Evolutionary conservation across 2,797 vertebrate genomes (phyloP).

Genomic region (Melanotaenia maccullochi): DNA sequence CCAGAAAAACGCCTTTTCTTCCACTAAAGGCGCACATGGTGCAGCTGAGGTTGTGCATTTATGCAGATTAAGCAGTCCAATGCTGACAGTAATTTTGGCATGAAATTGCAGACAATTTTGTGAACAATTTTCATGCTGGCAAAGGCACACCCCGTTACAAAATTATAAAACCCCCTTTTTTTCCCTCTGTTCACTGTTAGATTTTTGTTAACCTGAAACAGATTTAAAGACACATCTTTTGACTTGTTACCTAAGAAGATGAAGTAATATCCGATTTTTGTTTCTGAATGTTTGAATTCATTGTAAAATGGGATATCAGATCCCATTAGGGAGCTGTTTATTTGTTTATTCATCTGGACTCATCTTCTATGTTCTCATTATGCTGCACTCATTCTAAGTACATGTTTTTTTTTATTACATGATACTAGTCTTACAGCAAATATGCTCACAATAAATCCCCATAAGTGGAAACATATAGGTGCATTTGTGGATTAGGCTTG

Average conservation of each 20-base stretch:
- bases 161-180: slow-evolving; percentile 15
- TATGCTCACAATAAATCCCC: neutral
- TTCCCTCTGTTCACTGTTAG: neutral
- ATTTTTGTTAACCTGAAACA: neutral
- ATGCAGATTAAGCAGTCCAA: slow-evolving; percentile 48
- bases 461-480: neutral
- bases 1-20: slow-evolving; percentile 30
- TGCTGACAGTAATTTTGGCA: slow-evolving; percentile 41
- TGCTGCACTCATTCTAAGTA: slow-evolving; percentile 19
- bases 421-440: slow-evolving; percentile 12
- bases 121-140: slow-evolving; percentile 39
- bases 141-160: slow-evolving; percentile 12
- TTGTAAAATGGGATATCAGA: slow-evolving; percentile 4
- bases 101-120: slow-evolving; percentile 52
- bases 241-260: neutral
- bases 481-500: neutral
- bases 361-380: slow-evolving; percentile 23
- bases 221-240: neutral
- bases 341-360: slow-evolving; percentile 37
- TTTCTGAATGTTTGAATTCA: neutral
- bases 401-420: slow-evolving; percentile 9
- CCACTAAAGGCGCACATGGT: slow-evolving; percentile 21
- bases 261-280: neutral
- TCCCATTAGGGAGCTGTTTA: slow-evolving; percentile 13
- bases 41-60: slow-evolving; percentile 38